A percentile compares a stretch with the other conserved stretches of the same genome.
phyloP scores from a whole-genome alignment of 1,140 invertebrate species.

The Bombus impatiens region DNA sequence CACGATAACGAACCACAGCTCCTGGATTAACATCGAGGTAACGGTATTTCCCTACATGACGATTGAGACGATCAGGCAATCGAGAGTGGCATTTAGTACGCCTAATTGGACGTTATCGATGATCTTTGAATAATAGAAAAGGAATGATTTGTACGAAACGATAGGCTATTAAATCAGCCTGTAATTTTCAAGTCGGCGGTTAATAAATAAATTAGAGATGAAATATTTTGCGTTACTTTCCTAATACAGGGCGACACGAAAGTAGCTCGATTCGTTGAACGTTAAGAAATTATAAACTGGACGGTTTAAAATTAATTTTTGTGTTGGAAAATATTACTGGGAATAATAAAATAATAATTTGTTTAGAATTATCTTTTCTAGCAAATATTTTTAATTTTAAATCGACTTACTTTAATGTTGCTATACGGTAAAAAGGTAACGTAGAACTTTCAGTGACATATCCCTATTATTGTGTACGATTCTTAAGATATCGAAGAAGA shows the following conservation, averaged over 20 bases:
- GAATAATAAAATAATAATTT: too few species aligned
- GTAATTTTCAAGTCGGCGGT: background rate
- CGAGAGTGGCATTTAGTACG: background rate
- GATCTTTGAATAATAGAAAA: background rate
- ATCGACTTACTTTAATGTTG: too few species aligned
- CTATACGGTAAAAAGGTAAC: too few species aligned
- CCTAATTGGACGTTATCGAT: background rate
- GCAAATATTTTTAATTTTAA: too few species aligned
- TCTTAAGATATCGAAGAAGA: slow-evolving; percentile 34
- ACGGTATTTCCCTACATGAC: background rate
- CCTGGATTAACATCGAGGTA: background rate
- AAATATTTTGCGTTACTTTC: background rate
- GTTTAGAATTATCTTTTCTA: too few species aligned
- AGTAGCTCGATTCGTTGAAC: background rate
- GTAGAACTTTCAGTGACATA: too few species aligned
- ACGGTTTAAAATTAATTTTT: background rate
- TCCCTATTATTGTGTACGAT: slow-evolving; percentile 22
- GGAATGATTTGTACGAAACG: too few species aligned
- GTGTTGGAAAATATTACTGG: too few species aligned
- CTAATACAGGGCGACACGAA: background rate
- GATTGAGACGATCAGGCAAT: background rate
- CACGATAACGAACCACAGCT: slow-evolving; percentile 20
- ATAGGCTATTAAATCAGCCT: too few species aligned
- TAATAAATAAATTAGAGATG: background rate
- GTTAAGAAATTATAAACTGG: background rate